Evolutionary conservation across 2,888 invertebrate species (phyloP), one percentile per base, ranked within the genome.

Genomic region (Galerucella pusilla): DNA sequence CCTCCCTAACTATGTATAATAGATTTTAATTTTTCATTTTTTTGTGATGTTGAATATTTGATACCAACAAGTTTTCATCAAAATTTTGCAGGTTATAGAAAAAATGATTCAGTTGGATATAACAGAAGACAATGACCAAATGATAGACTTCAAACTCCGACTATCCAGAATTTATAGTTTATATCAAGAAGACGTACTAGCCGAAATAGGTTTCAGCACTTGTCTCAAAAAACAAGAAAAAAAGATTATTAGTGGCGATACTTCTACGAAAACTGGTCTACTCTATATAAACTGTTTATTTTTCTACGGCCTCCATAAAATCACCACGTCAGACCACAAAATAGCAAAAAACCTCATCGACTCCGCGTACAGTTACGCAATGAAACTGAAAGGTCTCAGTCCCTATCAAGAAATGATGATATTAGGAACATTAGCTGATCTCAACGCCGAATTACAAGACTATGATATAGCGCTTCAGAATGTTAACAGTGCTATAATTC

Each of bases 361-460:
- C 61, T 84, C 83, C 3, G 88, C 88, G 16, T 88, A 88, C 76
- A 84, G 85, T 57, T 85, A 86, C 75, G 86, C 88, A 5, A 80
- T 82, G 49, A 87, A 87, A 81, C 85, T 87, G n/a, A 86, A 86
- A 79, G 86, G 87, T 0, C 76, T 88, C 20, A 85, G 85, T 65
- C 87, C 88, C 0, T 85, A 88, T 71, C 88, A 89, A 82, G 87
- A 88, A 78, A 88, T 89, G 88, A 87, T 89, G 9, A 88, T 89
- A 52, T 80, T 89, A 57, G 88, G 88, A 74, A 87, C 88, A 7
- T 81, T 89, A 68, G 86, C 88, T 1, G 88, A 88, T 75, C 77
- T 87, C 46, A 86, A 87, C 75, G 79, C 84, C 71, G 85, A 85
- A 75, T 76, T 87, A 57, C 85, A 84, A n/a, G 86, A 88, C 49